Evolutionary conservation across 1,140 invertebrate species (phyloP).

Genomic region (Panulirus ornatus): DNA sequence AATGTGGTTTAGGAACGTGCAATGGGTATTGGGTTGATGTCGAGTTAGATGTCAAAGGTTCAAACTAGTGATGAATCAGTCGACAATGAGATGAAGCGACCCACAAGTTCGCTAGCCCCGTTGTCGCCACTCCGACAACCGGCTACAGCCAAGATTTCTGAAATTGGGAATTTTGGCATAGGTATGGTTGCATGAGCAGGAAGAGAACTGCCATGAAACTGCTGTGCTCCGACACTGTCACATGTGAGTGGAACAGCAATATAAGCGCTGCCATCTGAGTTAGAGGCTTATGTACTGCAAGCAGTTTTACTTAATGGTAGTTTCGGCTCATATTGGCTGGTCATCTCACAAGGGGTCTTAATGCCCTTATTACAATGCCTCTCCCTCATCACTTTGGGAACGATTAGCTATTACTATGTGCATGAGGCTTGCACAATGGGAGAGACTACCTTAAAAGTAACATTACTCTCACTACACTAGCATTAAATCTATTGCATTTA

Average conservation of each 20-base stretch:
- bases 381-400: slow-evolving; percentile 11
- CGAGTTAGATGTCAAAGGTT: slow-evolving; percentile 72
- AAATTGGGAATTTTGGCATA: slow-evolving; percentile 71
- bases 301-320: not conserved
- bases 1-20: slow-evolving; percentile 71
- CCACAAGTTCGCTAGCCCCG: slow-evolving; percentile 67
- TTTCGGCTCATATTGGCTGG: slow-evolving; percentile 48
- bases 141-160: slow-evolving; percentile 66
- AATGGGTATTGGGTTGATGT: slow-evolving; percentile 73
- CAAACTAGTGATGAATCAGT: slow-evolving; percentile 72
- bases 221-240: slow-evolving; percentile 56
- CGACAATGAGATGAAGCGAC: slow-evolving; percentile 72
- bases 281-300: slow-evolving; percentile 9
- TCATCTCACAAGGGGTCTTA: slow-evolving; percentile 36
- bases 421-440: slow-evolving; percentile 20
- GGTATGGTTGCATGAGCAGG: slow-evolving; percentile 57
- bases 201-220: slow-evolving; percentile 53
- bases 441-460: slow-evolving; percentile 56
- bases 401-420: slow-evolving; percentile 22
- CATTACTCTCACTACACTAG: slow-evolving; percentile 45
- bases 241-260: slow-evolving; percentile 57
- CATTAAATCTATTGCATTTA: slow-evolving; percentile 50
- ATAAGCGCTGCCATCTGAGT: slow-evolving; percentile 33
- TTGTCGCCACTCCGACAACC: slow-evolving; percentile 66
- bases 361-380: slow-evolving; percentile 13